Evolutionary conservation across 2,113 vertebrate species (phyloP), one percentile per base, ranked within the genome.

Genomic region (Dromas ardeola): DNA sequence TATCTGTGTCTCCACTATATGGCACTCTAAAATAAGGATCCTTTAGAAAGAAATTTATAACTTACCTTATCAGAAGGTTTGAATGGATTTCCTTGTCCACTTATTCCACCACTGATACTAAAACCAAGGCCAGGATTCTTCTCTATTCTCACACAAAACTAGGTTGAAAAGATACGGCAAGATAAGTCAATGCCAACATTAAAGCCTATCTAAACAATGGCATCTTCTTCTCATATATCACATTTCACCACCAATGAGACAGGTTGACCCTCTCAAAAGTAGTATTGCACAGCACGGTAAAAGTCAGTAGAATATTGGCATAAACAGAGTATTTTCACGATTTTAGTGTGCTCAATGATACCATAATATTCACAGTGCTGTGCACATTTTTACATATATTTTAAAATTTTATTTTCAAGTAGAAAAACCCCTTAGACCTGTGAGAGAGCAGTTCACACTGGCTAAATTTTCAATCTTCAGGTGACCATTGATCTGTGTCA

Each of bases 111-210:
- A 97, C 99, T 99, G 99, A 99, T 99, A 94, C 99, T 99, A 97
- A 99, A 99, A 74, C 99, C 99, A 70, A 99, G 99, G 94, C 99
- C 99, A 58, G 99, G 99, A 92, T 99, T 99, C 98, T 99, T 99
- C 98, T 99, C 99, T 99, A 99, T 99, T 97, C 99, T 98, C 96
- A 99, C 99, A 98, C 99, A 99, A 97, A 99, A 98, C 99, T 99
- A 90, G 86, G 83, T 47, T 53, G 85, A 91, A 95, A 92, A 97
- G 77, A 96, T 18, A 95, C 0, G 27, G 91, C 87, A 87, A 82
- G 34, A 14, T 90, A 78, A 95, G 90, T n/a, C 85, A 78, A 34
- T 29, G 63, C 47, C 74, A 89, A 49, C 32, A 3, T 25, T 10
- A 76, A 59, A 55, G 49, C 11, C 53, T 72, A 47, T n/a, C 85